Evolutionary conservation across 2,113 vertebrate genomes (phyloP).

Genomic region (Thryonomys swinderianus): DNA sequence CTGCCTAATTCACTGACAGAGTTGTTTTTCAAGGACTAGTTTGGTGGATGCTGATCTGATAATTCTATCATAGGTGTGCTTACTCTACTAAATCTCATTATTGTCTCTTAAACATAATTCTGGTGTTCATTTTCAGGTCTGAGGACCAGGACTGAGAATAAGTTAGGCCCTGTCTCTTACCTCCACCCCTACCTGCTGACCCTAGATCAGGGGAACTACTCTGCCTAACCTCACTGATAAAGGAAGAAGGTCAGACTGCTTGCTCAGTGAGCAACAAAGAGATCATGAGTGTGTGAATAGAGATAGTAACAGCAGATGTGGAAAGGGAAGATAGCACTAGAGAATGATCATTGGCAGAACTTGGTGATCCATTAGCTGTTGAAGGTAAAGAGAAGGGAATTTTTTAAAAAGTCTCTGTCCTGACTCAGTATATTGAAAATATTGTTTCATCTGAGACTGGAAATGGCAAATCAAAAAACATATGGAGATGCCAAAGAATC

Average conservation of each 20-base stretch:
- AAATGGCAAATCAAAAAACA: neutral
- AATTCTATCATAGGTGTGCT: neutral
- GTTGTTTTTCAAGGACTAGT: slow-evolving; percentile 6
- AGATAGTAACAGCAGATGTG: neutral
- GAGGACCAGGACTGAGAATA: neutral
- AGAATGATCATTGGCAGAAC: neutral
- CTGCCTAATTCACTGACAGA: slow-evolving; percentile 15
- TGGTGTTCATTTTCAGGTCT: slow-evolving; percentile 1
- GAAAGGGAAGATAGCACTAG: neutral
- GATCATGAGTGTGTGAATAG: slow-evolving; percentile 3
- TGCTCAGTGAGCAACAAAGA: neutral
- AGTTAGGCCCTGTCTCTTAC: neutral
- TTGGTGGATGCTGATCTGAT: slow-evolving; percentile 24
- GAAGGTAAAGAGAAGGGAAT: neutral
- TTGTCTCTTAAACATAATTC: slow-evolving; percentile 28
- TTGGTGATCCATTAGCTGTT: neutral
- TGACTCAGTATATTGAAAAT: neutral
- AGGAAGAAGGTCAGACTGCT: slow-evolving; percentile 1
- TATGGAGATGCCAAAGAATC: neutral
- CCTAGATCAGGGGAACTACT: neutral
- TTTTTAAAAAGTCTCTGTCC: neutral
- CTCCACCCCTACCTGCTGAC: neutral
- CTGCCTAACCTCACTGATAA: neutral
- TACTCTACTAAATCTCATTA: slow-evolving; percentile 3
- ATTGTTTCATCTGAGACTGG: slow-evolving; percentile 14